Conservation (phyloP, 2,113 vertebrate species). For the Syrrhaptes paradoxus region DNA sequence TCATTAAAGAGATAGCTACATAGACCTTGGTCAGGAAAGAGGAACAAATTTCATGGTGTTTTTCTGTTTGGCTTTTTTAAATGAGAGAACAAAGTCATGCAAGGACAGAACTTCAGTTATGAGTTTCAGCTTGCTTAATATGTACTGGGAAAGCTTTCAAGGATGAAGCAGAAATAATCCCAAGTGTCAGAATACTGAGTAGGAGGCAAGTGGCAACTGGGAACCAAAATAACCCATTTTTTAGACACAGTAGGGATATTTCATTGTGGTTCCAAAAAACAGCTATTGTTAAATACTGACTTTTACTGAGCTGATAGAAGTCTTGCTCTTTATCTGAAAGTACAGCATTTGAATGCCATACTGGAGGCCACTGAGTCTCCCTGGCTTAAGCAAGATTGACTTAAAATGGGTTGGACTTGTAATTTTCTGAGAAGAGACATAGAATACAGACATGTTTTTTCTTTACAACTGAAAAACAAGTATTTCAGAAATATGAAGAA, state of each 20-base stretch:
- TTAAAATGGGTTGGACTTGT: neutral
- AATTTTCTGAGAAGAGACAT: neutral
- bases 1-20: neutral
- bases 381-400: neutral
- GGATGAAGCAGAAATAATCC: slow-evolving; percentile 63
- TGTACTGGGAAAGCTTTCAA: slow-evolving; percentile 37
- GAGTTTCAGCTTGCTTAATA: slow-evolving; percentile 22
- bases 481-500: neutral
- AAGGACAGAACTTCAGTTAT: slow-evolving; percentile 31
- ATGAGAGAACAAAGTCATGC: neutral
- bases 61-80: neutral
- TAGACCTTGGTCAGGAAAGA: neutral
- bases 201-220: slow-evolving; percentile 57
- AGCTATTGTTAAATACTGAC: neutral
- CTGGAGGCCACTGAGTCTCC: neutral
- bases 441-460: neutral
- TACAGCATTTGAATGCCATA: neutral
- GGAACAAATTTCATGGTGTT: neutral
- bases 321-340: neutral
- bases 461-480: neutral
- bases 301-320: neutral
- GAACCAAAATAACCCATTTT: slow-evolving; percentile 55
- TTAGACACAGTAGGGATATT: slow-evolving; percentile 39
- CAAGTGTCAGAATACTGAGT: slow-evolving; percentile 65
- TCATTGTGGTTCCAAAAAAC: neutral